A percentile compares a stretch with the other conserved stretches of the same genome.
phyloP scores from a whole-genome alignment of 1,140 invertebrate species.

The Drosophila pandora region DNA sequence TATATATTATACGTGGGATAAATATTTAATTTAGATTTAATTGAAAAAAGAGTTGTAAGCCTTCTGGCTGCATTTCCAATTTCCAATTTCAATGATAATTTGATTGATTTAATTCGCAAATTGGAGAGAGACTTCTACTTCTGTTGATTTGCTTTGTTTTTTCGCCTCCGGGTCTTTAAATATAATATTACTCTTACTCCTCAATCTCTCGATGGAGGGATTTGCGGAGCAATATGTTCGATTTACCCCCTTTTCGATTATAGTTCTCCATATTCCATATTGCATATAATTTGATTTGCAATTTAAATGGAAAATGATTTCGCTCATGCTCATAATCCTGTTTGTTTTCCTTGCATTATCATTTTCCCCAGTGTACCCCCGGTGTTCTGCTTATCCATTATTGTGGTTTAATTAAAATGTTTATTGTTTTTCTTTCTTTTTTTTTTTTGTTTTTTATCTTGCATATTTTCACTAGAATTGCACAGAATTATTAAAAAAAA shows the following conservation, averaged over 20 bases:
- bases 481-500: slow-evolving; percentile 28
- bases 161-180: background rate
- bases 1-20: background rate
- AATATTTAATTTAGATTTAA: too few species aligned
- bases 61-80: slow-evolving; percentile 13
- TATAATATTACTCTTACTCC: background rate
- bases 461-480: slow-evolving; percentile 46
- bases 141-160: slow-evolving; percentile 33
- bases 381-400: slow-evolving; percentile 46
- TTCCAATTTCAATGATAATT: slow-evolving; percentile 37
- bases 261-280: slow-evolving; percentile 2
- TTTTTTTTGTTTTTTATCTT: background rate
- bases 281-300: slow-evolving; percentile 71
- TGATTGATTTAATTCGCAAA: slow-evolving; percentile 36
- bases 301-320: slow-evolving; percentile 58
- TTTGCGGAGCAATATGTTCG: background rate
- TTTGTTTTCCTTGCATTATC: slow-evolving; percentile 12
- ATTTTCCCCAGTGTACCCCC: slow-evolving; percentile 4
- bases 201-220: background rate
- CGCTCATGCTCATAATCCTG: background rate
- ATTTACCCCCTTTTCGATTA: too few species aligned
- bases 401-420: slow-evolving; percentile 77
- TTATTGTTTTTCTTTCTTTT: slow-evolving; percentile 60
- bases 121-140: slow-evolving; percentile 11
- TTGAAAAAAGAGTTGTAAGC: background rate